Evolutionary conservation across 2,888 invertebrate genomes (phyloP).

Genomic region (Drosophila kambysellisi): DNA sequence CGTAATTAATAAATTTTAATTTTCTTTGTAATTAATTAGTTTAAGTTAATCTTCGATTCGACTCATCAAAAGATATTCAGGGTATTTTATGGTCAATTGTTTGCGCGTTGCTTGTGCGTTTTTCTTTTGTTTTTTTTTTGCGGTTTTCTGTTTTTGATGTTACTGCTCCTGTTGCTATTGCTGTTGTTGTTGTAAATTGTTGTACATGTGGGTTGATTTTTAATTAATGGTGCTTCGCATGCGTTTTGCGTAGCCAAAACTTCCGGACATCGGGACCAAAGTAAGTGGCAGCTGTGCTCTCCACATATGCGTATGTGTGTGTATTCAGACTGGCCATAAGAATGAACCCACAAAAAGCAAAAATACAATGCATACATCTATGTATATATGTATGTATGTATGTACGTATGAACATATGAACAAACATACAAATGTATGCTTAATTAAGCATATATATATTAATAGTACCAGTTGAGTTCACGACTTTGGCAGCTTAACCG

Average conservation of each 20-base stretch:
- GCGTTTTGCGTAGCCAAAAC: conserved; percentile 69
- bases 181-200: conserved; percentile 19
- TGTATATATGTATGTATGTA: neutral
- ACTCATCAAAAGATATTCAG: neutral
- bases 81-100: conserved; percentile 1
- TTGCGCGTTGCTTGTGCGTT: neutral
- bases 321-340: conserved; percentile 34
- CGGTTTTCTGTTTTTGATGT: conserved; percentile 68
- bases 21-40: neutral
- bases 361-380: conserved; percentile 14
- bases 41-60: neutral
- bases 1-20: neutral
- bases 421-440: neutral
- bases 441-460: neutral
- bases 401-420: conserved; percentile 4
- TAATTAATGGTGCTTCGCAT: conserved; percentile 78
- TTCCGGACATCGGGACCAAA: conserved; percentile 29
- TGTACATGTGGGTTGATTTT: conserved; percentile 69
- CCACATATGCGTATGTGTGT: conserved; percentile 10
- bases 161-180: conserved; percentile 31
- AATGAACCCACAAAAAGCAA: neutral
- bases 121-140: conserved; percentile 25
- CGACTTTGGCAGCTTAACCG: neutral
- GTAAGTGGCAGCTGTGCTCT: conserved; percentile 39
- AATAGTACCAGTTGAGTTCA: neutral